Evolutionary conservation across 2,888 invertebrate species (phyloP), one percentile per base, ranked within the genome.

Genomic region (Campoplex capitator): DNA sequence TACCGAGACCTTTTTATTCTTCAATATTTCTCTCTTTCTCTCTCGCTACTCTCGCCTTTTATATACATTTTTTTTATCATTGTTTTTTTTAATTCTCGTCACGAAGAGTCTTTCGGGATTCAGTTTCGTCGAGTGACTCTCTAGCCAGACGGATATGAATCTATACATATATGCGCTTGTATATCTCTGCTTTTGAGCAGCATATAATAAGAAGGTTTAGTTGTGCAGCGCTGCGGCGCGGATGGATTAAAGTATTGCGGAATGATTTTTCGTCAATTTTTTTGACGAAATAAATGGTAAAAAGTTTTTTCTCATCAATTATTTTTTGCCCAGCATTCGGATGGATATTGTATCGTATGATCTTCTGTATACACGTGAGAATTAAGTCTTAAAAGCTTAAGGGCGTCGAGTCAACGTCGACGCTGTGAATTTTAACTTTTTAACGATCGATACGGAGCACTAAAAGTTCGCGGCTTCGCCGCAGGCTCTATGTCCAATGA

Each of bases 1-100:
- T 70, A 56, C 28, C 51, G 77, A 67, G 83, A 86, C 84, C 87
- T 84, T 83, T 81, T 88, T 65, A 77, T 85, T 80, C 77, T 51
- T 78, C 73, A 70, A 79, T 79, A n/a, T 62, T 35, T 38, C 54
- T 48, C 83, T 67, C 77, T 74, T 62, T 70, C 74, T 87, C 74
- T 87, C 83, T 86, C 83, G 58, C 80, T 56, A n/a, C 68, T 70
- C 70, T 82, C 82, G 48, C 35, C 70, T 78, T 65, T 70, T 77
- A 45, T 42, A 35, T 48, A 48, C 54, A 76, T 68, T 65, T 80
- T 51, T 80, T 74, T 68, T 48, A 32, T 28, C 28, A 23, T 62
- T 28, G 42, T 54, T 35, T 80, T 54, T 54, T 45, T 81, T 35
- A 62, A 74, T 81, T 84, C 77, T 75, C 84, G 76, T 81, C 87